A percentile compares a stretch with the other conserved stretches of the same genome.
These are phyloP conservation scores for Nomada flava DNA, from an alignment of 2,888 invertebrate genomes.

Conservation along the genomic window DNA sequence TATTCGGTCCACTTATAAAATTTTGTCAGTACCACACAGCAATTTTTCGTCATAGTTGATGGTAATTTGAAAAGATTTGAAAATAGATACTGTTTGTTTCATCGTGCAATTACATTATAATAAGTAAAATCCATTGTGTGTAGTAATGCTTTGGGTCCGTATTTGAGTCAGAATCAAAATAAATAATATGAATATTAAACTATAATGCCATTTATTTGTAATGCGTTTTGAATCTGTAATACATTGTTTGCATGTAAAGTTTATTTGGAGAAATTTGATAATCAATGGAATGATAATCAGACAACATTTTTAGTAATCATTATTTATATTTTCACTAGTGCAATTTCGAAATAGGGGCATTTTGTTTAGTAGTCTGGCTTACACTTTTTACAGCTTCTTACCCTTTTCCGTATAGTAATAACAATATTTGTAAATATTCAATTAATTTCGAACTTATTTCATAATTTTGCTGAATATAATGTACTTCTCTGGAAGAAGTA, in stretches of 20 bases:
- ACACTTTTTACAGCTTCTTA: not conserved
- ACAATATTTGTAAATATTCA: not conserved
- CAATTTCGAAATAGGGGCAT: not conserved
- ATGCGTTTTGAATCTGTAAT: not conserved
- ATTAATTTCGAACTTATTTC: not conserved
- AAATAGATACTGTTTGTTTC: no score
- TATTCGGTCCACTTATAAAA: not conserved
- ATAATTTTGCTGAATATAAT: not conserved
- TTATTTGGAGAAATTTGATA: not conserved
- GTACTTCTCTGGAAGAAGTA: not conserved
- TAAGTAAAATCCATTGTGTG: not conserved
- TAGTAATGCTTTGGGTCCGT: no score
- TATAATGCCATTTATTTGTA: slow-evolving; percentile 6
- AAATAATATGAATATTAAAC: slow-evolving; percentile 4
- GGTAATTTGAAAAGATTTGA: no score
- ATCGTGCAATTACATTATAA: not conserved
- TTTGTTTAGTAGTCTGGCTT: not conserved
- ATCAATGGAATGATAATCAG: not conserved
- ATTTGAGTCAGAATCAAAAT: slow-evolving; percentile 1
- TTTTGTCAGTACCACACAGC: no score
- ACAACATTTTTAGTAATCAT: not conserved
- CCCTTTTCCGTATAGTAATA: not conserved
- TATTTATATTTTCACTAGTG: not conserved
- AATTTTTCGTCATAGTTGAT: not conserved
- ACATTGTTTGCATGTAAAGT: not conserved